Conservation (phyloP, 2,113 vertebrate genomes). For the Microcebus lehilahytsara region DNA sequence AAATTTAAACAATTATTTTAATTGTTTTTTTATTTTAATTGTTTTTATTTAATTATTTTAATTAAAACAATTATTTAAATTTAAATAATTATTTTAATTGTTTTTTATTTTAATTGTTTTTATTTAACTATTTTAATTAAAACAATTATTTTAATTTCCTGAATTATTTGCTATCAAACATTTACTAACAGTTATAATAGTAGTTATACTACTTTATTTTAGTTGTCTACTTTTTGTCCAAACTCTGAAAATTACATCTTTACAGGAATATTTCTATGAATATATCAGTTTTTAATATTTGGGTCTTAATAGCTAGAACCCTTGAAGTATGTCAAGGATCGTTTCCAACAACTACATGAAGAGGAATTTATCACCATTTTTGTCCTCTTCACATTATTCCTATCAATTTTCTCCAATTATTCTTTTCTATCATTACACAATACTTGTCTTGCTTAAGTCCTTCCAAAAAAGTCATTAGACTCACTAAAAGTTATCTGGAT, state of each 20-base stretch:
- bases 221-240: not conserved
- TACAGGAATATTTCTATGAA: not conserved
- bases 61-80: not conserved
- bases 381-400: not conserved
- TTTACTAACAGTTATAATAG: not conserved
- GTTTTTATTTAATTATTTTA: not conserved
- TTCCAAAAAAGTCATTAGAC: conserved; percentile 17
- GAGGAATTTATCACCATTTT: not conserved
- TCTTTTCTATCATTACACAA: not conserved
- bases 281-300: not conserved
- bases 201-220: not conserved
- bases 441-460: not conserved
- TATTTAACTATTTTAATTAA: not conserved
- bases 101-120: no score
- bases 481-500: not conserved
- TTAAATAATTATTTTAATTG: not conserved
- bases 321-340: not conserved
- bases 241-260: not conserved
- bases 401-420: not conserved
- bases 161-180: not conserved
- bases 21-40: not conserved
- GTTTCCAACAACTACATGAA: not conserved
- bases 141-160: not conserved
- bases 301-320: not conserved
- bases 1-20: not conserved